phyloP scores from a whole-genome alignment of 2,797 vertebrate species.

The Sphaeramia orbicularis region DNA sequence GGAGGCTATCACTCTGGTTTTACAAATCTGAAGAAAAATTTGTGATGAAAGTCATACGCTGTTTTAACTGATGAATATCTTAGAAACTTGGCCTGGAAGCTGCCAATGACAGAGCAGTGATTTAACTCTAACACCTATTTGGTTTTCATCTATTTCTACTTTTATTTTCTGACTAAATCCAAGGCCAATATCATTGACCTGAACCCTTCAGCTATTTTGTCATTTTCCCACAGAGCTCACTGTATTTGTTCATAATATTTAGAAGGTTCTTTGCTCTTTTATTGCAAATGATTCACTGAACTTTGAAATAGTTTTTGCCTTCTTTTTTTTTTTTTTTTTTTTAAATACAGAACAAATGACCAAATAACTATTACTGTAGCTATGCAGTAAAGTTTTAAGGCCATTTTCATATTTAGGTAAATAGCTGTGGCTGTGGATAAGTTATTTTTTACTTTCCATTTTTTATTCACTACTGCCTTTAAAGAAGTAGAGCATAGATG shows the following conservation, averaged over 20 bases:
- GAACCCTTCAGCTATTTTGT: not conserved
- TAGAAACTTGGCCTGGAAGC: too few relatives aligned
- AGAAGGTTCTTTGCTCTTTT: constrained; percentile 12
- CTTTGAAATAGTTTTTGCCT: too few relatives aligned
- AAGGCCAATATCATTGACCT: constrained; percentile 1
- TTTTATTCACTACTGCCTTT: too few relatives aligned
- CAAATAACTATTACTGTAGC: constrained; percentile 42
- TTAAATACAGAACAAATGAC: constrained; percentile 4
- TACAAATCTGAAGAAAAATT: too few relatives aligned
- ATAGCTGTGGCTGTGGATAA: too few relatives aligned
- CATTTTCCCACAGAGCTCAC: constrained; percentile 33
- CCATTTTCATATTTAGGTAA: constrained; percentile 1
- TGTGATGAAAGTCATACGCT: too few relatives aligned
- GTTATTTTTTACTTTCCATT: not conserved
- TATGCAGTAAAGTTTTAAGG: constrained; percentile 15
- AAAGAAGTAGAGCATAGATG: too few relatives aligned
- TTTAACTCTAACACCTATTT: not conserved
- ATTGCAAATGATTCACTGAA: constrained; percentile 15
- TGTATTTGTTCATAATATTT: constrained; percentile 51
- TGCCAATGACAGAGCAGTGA: not conserved
- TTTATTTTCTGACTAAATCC: constrained; percentile 3
- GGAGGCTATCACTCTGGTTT: too few relatives aligned
- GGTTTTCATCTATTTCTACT: not conserved
- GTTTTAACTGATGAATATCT: too few relatives aligned
- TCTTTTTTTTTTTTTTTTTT: not conserved